Conservation (phyloP, 2,888 invertebrate genomes). For the Muschampia plurimacula region DNA sequence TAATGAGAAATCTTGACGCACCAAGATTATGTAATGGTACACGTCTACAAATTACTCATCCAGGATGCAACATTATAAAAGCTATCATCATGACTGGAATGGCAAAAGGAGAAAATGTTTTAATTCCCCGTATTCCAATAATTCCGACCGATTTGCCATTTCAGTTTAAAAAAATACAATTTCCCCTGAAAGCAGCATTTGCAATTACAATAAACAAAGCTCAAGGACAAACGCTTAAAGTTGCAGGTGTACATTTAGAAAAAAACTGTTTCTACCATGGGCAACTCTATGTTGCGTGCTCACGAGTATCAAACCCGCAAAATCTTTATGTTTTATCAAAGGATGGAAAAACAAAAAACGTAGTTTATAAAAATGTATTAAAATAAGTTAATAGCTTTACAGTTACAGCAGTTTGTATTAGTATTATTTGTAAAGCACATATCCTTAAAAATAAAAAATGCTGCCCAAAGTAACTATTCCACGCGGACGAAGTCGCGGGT, state of each 20-base stretch:
- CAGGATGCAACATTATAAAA: slow-evolving; percentile 44
- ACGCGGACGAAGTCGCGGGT: no score
- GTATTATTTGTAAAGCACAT: slow-evolving; percentile 2
- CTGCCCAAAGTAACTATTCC: no score
- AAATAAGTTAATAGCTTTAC: background rate
- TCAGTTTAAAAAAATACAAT: slow-evolving; percentile 11
- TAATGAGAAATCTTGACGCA: background rate
- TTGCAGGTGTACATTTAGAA: slow-evolving; percentile 35
- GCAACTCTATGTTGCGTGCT: slow-evolving; percentile 45
- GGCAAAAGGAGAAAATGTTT: slow-evolving; percentile 32
- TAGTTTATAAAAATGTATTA: slow-evolving; percentile 9
- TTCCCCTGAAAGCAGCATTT: slow-evolving; percentile 11
- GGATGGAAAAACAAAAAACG: slow-evolving; percentile 36
- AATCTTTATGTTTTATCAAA: slow-evolving; percentile 34
- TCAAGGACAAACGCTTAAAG: slow-evolving; percentile 29
- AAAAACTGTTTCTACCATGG: slow-evolving; percentile 44
- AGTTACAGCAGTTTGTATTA: no score
- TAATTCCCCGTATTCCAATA: slow-evolving; percentile 48
- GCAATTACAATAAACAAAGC: slow-evolving; percentile 4
- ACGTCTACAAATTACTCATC: background rate
- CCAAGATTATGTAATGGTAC: background rate
- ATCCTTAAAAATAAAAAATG: no score
- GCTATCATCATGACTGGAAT: slow-evolving; percentile 46
- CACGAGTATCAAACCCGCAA: slow-evolving; percentile 42
- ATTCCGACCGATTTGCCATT: slow-evolving; percentile 38